Evolutionary conservation across 2,797 vertebrate genomes (phyloP).

Genomic region (Aotus griseimembra): DNA sequence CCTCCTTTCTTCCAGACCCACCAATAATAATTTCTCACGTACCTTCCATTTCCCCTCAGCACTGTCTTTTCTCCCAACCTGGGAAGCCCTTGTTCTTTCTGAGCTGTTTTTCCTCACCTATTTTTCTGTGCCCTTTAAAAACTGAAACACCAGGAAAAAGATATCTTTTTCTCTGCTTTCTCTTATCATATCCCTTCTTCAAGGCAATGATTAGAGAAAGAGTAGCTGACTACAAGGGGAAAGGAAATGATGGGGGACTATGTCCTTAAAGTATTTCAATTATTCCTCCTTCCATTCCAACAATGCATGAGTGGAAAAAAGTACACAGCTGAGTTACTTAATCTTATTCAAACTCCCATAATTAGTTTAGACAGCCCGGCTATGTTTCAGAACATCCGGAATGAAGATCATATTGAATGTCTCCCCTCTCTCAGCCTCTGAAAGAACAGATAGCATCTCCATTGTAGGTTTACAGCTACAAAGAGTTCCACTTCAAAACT

Average conservation of each 20-base stretch:
- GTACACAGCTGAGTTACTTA: background rate
- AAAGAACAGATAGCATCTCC: background rate
- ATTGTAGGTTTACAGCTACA: background rate
- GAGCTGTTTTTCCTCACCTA: background rate
- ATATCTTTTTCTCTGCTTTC: background rate
- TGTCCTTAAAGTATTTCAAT: background rate
- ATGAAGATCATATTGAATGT: background rate
- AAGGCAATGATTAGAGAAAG: background rate
- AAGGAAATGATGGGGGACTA: background rate
- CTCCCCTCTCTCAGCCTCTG: background rate
- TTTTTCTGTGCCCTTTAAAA: background rate
- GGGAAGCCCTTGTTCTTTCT: background rate
- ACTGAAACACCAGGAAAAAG: background rate
- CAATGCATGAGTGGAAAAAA: background rate
- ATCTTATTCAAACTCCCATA: background rate
- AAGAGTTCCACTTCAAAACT: background rate
- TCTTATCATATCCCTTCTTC: background rate
- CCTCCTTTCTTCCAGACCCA: background rate
- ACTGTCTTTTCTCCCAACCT: background rate
- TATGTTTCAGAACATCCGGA: background rate
- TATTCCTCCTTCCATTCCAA: conserved; percentile 34
- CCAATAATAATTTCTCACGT: background rate
- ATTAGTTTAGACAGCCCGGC: background rate
- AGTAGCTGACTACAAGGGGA: background rate
- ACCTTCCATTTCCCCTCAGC: background rate